Evolutionary conservation across 2,797 vertebrate species (phyloP), one percentile per base, ranked within the genome.

Genomic region (Garrulus glandarius): DNA sequence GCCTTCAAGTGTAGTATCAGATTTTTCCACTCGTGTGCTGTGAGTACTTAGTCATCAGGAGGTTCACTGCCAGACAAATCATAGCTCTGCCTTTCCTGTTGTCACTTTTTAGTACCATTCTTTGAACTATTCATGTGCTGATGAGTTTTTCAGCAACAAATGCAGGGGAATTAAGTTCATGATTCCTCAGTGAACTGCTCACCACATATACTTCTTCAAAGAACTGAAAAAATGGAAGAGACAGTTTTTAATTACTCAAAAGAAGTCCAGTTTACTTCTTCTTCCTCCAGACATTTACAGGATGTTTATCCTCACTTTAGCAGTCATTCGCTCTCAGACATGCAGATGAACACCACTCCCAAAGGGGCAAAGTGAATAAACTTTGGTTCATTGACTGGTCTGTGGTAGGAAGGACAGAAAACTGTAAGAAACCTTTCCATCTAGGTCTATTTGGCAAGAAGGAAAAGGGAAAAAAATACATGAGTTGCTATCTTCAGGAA

Each of bases 401-500:
- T 90, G 83, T 81, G 83, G 72, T 74, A 81, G 65, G 46, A 94
- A 86, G 43, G 89, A 65, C 50, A 82, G 59, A 77, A 71, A 95
- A 92, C 36, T 69, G 56, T 81, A 85, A 84, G 57, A 95, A 96
- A 89, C 87, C 93, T 98, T 96, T 97, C 96, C 85, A 67, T 96
- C 94, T 94, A 72, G 50, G 87, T 90, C 95, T 84, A 10, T 77
- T 96, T 98, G 94, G 92, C 95, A 97, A 93, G 89, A 97, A 96
- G 83, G 84, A 65, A 96, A 91, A 93, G 71, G 91, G 69, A 84
- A 96, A 95, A 97, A 96, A 93, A 68, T 22, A 70, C 30, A 87
- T 65, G 91, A 92, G 59, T 80, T 93, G 60, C n/a, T 84, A 94
- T 97, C 96, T 97, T 89, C 92, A 97, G 95, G 88, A 97, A 95